phyloP scores from a whole-genome alignment of 1,140 invertebrate species.

The Physella acuta region DNA sequence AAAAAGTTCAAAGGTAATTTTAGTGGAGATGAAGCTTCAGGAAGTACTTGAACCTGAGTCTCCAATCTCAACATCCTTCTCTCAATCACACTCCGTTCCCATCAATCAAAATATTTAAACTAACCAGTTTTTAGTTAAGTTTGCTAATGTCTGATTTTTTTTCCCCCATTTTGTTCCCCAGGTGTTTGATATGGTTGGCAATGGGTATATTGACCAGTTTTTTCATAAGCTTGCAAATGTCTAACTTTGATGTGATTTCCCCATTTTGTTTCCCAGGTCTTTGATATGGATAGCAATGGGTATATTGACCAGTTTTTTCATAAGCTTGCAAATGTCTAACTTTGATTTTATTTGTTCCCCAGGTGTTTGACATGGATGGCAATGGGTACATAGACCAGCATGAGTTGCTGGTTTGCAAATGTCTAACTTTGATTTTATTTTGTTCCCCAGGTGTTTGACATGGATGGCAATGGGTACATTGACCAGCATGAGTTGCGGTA shows the following conservation, averaged over 20 bases:
- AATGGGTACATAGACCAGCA: constrained; percentile 56
- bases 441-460: constrained; percentile 43
- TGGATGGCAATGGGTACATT: constrained; percentile 57
- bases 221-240: constrained; percentile 49
- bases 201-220: constrained; percentile 55
- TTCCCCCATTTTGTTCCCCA: background rate
- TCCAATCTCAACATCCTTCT: no score
- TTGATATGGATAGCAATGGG: constrained; percentile 55
- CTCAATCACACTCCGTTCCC: constrained; percentile 36
- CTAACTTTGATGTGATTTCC: no score
- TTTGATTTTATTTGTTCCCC: background rate
- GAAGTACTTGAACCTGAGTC: no score
- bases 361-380: constrained; percentile 55
- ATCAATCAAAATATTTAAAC: constrained; percentile 54
- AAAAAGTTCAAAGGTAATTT: no score
- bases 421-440: background rate
- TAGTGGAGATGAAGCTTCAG: no score
- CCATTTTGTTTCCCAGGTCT: constrained; percentile 28
- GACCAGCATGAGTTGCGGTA: constrained; percentile 53
- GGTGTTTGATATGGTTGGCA: constrained; percentile 56
- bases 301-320: constrained; percentile 52
- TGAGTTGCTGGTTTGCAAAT: constrained; percentile 49
- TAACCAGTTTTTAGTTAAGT: no score
- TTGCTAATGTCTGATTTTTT: no score
- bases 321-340: constrained; percentile 49